phyloP scores from a whole-genome alignment of 2,797 vertebrate species.

The Limnodromus scolopaceus region DNA sequence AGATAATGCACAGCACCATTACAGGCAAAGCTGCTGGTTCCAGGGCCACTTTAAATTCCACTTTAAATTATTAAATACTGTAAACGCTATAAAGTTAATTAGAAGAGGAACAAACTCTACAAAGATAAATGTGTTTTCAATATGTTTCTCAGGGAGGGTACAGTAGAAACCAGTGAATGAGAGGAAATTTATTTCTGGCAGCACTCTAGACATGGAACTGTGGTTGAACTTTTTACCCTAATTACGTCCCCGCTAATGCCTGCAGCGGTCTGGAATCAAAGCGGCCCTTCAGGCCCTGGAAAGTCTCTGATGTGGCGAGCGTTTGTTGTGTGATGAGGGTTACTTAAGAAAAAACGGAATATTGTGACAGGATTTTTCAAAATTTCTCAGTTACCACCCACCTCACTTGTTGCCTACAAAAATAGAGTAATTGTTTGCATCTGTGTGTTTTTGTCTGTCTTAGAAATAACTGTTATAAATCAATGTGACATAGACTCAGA shows the following conservation, averaged over 20 bases:
- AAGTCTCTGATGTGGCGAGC: constrained; percentile 92
- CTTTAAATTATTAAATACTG: constrained; percentile 80
- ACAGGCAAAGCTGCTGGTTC: constrained; percentile 45
- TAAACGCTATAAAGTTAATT: constrained; percentile 82
- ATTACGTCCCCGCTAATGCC: constrained; percentile 94
- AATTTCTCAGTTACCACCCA: constrained; percentile 88
- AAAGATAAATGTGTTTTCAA: constrained; percentile 87
- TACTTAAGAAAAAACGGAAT: constrained; percentile 82
- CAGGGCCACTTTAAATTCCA: constrained; percentile 68
- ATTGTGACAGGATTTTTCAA: constrained; percentile 82
- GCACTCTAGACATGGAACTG: constrained; percentile 84
- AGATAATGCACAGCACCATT: constrained; percentile 51
- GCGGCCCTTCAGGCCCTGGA: constrained; percentile 86
- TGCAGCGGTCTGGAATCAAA: constrained; percentile 92
- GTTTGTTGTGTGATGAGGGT: constrained; percentile 89
- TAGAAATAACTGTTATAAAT: constrained; percentile 86
- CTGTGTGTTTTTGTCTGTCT: constrained; percentile 82
- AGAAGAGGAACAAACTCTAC: constrained; percentile 79
- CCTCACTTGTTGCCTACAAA: constrained; percentile 89
- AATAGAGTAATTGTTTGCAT: constrained; percentile 91
- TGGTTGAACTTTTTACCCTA: constrained; percentile 99
- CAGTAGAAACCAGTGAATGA: constrained; percentile 82
- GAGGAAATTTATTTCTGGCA: constrained; percentile 92
- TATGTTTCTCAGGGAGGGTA: constrained; percentile 82
- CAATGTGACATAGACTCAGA: constrained; percentile 75